Base-by-base conservation (phyloP, 1,140 invertebrate genomes). In the Prorops nasuta region DNA sequence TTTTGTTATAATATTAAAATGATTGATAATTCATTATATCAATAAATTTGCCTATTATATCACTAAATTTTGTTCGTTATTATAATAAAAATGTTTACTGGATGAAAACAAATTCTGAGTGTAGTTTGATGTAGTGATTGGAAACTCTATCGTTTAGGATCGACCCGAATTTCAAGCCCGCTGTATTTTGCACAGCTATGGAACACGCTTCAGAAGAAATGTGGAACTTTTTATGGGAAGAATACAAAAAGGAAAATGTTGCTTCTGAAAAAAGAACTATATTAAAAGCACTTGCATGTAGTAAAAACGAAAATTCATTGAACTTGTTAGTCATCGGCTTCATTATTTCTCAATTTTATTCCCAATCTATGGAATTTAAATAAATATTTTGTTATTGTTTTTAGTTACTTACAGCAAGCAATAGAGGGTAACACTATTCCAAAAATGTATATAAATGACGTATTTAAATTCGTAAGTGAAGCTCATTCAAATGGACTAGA, bases 251-350 rank as follows among this genome's bases (percentile, higher is more conserved):
- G 0, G 77, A 79, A 0, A 70, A 79, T 24, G 80, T 81, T n/a
- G n/a, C n/a, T 0, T 78, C 82, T 0, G 82, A 86, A 44, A 81
- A 83, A 71, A 76, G 81, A 10, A 72, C 82, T n/a, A 82, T 84
- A n/a, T 65, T 86, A 0, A 67, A 77, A 0, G 76, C 83, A 1
- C 72, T 86, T 1, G 83, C 79, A 1, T 85, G 84, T 59, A 80
- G 82, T 3, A 77, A 47, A 28, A 66, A 83, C 28, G 50, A 63
- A 3, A 56, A 62, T 20, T 62, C 72, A 2, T 28, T 28, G 10
- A 28, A 28, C 4, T 6, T 6, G 24, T 28, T 6, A 28, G 4
- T 28, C 4, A 10, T 28, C 10, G 10, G n/a, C n/a, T n/a, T 28
- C 41, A 28, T 43, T 14, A 24, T 15, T 35, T 14, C 28, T 41